phyloP scores from a whole-genome alignment of 1,140 invertebrate species.

The Schlechtendalia chinensis region DNA sequence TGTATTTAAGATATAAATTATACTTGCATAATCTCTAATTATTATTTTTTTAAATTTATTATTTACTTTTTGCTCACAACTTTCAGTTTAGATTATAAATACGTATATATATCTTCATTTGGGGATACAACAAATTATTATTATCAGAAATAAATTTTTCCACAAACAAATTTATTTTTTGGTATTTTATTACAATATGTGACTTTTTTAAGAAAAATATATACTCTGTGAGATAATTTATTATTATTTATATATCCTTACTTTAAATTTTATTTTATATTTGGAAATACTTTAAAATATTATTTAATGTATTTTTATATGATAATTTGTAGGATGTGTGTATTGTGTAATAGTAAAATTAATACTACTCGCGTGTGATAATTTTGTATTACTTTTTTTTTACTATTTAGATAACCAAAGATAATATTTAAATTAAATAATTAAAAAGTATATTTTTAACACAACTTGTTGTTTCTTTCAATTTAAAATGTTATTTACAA shows the following conservation, averaged over 20 bases:
- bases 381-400: constrained; percentile 24
- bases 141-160: background rate
- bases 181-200: background rate
- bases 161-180: background rate
- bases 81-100: background rate
- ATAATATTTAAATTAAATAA: constrained; percentile 22
- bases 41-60: background rate
- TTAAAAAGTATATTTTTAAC: constrained; percentile 25
- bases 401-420: constrained; percentile 23
- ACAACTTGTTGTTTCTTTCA: background rate
- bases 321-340: background rate
- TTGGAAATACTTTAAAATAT: background rate
- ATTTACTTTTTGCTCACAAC: constrained; percentile 10
- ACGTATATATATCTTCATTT: too few relatives aligned
- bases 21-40: background rate
- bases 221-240: background rate
- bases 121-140: too few relatives aligned
- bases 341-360: background rate
- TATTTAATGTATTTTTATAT: constrained; percentile 23
- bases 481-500: background rate
- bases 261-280: background rate
- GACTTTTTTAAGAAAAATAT: background rate
- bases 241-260: background rate
- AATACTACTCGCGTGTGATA: constrained; percentile 30
- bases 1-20: background rate